Evolutionary conservation across 2,797 vertebrate genomes (phyloP).

Genomic region (Phoeniculus purpureus): DNA sequence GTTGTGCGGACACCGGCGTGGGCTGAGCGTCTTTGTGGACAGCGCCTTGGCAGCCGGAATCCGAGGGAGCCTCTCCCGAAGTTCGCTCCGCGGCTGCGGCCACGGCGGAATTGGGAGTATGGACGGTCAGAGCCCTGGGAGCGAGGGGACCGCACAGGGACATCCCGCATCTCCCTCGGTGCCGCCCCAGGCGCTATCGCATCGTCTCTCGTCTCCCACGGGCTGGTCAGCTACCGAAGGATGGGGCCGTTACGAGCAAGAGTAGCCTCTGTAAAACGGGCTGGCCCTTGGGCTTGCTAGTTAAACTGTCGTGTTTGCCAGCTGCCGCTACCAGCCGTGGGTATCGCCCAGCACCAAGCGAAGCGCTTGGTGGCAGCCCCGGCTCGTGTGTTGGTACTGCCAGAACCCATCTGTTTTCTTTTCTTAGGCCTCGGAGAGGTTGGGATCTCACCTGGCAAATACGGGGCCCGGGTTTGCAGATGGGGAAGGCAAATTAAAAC

Average conservation of each 20-base stretch:
- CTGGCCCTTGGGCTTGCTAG: not conserved
- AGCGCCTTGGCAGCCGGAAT: not conserved
- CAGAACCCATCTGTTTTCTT: accelerated
- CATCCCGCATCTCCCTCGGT: not conserved
- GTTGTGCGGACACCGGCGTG: not conserved
- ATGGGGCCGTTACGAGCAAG: accelerated
- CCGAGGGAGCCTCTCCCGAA: too few relatives aligned
- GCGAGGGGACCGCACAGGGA: too few relatives aligned
- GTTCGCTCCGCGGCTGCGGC: not conserved
- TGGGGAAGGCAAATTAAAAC: not conserved
- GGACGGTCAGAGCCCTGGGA: not conserved
- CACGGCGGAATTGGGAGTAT: not conserved
- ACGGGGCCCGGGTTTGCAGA: not conserved
- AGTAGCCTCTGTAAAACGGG: not conserved
- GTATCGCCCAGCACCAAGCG: not conserved
- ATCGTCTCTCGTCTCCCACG: not conserved
- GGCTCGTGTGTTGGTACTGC: not conserved
- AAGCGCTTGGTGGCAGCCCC: accelerated
- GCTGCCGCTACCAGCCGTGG: not conserved
- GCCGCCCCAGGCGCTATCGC: accelerated
- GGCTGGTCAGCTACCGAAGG: not conserved
- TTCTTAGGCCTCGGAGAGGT: not conserved
- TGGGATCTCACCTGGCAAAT: not conserved
- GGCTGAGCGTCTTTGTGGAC: not conserved
- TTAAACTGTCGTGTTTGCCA: not conserved